Base-by-base conservation (phyloP, 2,888 invertebrate genomes). In the Cephonodes hylas region DNA sequence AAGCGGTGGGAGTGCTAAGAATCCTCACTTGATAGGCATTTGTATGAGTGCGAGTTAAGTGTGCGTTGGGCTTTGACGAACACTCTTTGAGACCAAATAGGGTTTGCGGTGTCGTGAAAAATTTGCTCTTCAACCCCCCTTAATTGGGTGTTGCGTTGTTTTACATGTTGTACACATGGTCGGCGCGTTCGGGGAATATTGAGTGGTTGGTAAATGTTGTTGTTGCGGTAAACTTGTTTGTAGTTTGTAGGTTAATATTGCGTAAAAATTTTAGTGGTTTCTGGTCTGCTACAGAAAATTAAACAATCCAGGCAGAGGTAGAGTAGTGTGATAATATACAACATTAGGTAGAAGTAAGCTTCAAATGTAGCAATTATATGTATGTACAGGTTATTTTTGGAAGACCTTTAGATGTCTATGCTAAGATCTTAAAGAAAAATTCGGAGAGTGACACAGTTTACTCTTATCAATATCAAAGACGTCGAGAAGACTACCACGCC, bases 1-100 rank as follows among this genome's bases (percentile, higher is more conserved):
- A 73, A 92, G 92, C 61, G 70, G 42, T 22, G 59, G 63, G 78
- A 79, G 89, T 86, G 91, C 83, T 89, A 86, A 89, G 91, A 90
- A 86, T 87, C 84, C 84, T 74, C 78, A 76, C 81, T 86, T 92
- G 93, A 93, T 92, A 77, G 93, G 92, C 93, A 83, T 89, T 91
- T 93, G 91, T 93, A 93, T 93, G 88, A 91, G 77, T 78, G 75
- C 77, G 75, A 73, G 77, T 79, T 83, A 84, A 85, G 82, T 80
- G 77, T 70, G 71, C 65, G 65, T 69, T 53, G 38, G 44, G 72
- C 81, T 80, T 86, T 91, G 91, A 91, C 89, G 90, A 86, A 86
- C 76, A 77, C 80, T 76, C 79, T 80, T 81, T 66, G 82, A 79
- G 68, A 77, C 91, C 91, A 85, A 89, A 90, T 91, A 91, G 89